These are phyloP conservation scores for Zaprionus ornatus DNA, from an alignment of 1,140 invertebrate species.

Conservation along the genomic window DNA sequence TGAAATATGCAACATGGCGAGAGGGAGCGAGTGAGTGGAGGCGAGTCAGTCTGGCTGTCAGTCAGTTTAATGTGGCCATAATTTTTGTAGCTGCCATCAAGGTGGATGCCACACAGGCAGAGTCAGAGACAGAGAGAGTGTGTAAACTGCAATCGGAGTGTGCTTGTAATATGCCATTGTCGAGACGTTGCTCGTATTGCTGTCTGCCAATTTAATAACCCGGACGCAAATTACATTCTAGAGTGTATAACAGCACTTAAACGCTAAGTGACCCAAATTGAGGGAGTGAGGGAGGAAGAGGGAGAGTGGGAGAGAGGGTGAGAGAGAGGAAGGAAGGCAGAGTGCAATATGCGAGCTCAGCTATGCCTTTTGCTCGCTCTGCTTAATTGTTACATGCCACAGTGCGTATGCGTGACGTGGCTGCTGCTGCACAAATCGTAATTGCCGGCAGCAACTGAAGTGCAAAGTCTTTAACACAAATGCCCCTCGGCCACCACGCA, in stretches of 20 bases:
- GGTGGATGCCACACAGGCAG: not conserved
- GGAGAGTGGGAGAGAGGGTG: not conserved
- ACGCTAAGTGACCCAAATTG: slow-evolving; percentile 77
- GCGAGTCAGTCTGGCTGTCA: not conserved
- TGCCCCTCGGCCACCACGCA: slow-evolving; percentile 16
- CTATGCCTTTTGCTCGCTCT: slow-evolving; percentile 9
- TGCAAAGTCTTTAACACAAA: slow-evolving; percentile 46
- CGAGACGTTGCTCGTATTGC: slow-evolving; percentile 39
- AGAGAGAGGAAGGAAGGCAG: slow-evolving; percentile 12
- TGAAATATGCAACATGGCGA: slow-evolving; percentile 70
- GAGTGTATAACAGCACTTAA: slow-evolving; percentile 37
- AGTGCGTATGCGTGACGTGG: slow-evolving; percentile 64
- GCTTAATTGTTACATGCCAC: slow-evolving; percentile 40
- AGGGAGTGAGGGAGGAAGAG: slow-evolving; percentile 15
- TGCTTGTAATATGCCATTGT: slow-evolving; percentile 66
- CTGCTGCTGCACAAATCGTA: slow-evolving; percentile 24
- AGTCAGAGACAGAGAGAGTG: slow-evolving; percentile 20
- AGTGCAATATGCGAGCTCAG: slow-evolving; percentile 48
- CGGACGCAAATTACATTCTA: slow-evolving; percentile 66
- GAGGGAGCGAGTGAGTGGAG: not conserved
- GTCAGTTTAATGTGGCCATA: slow-evolving; percentile 37
- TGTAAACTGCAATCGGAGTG: slow-evolving; percentile 44
- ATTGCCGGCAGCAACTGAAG: slow-evolving; percentile 45
- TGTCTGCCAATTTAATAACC: slow-evolving; percentile 72
- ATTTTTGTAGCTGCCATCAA: slow-evolving; percentile 37